These are phyloP conservation scores for Phthorimaea operculella DNA, from an alignment of 1,140 invertebrate genomes.

Conservation along the genomic window DNA sequence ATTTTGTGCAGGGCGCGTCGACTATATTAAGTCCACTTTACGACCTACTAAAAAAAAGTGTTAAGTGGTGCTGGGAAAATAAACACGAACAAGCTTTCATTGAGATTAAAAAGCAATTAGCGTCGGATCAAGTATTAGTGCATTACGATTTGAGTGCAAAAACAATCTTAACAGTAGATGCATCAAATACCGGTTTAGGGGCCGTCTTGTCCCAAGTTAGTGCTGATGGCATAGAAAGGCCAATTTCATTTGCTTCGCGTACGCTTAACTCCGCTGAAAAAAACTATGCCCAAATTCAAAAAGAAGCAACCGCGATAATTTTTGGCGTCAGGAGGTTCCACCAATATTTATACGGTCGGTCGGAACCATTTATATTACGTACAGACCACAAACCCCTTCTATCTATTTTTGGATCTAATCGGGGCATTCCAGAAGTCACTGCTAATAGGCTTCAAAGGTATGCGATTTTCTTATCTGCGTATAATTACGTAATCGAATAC, in stretches of 20 bases:
- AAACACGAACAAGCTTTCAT: constrained; percentile 22
- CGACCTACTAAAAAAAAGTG: constrained; percentile 19
- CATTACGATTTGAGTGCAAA: constrained; percentile 29
- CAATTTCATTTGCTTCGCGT: neutral
- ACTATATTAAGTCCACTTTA: constrained; percentile 30
- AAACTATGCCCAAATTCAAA: neutral
- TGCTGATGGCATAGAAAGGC: neutral
- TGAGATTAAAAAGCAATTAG: constrained; percentile 20
- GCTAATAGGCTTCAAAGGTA: constrained; percentile 1
- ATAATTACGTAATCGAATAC: neutral
- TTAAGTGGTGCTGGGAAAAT: constrained; percentile 12
- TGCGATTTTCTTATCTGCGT: neutral
- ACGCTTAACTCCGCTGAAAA: neutral
- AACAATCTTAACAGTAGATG: neutral
- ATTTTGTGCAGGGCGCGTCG: constrained; percentile 45
- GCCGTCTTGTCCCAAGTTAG: neutral
- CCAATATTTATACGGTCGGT: neutral
- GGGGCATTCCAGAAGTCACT: neutral
- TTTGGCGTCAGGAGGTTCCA: neutral
- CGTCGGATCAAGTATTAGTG: constrained; percentile 24
- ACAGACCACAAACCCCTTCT: neutral
- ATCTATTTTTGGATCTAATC: neutral
- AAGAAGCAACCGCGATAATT: neutral
- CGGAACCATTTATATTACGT: neutral
- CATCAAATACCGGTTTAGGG: neutral